These are phyloP conservation scores for Chrysemys picta DNA, from an alignment of 2,113 vertebrate genomes.

Conservation along the genomic window DNA sequence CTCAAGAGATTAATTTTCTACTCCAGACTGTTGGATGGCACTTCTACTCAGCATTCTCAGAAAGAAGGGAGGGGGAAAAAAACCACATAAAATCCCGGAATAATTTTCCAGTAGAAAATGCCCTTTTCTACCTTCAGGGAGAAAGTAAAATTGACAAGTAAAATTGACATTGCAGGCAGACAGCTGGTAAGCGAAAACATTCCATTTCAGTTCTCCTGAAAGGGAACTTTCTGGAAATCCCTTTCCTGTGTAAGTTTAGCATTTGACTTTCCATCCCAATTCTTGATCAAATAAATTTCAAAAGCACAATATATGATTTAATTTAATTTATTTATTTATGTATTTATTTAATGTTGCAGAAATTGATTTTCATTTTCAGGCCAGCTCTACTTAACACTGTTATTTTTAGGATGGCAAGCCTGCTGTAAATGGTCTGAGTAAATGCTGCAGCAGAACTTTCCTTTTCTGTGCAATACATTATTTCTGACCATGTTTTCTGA, in stretches of 20 bases:
- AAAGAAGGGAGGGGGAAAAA: background rate
- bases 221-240: background rate
- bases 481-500: background rate
- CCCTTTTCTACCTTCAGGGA: background rate
- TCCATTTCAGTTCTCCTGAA: background rate
- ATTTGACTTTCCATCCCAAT: background rate
- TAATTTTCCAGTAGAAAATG: background rate
- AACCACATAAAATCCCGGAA: background rate
- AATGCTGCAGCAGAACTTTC: background rate
- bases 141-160: background rate
- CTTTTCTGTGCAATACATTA: background rate
- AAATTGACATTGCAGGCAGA: background rate
- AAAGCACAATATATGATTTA: background rate
- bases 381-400: background rate
- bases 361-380: background rate
- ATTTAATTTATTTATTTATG: too few relatives aligned
- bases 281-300: background rate
- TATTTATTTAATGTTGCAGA: background rate
- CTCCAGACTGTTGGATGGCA: background rate
- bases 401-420: background rate
- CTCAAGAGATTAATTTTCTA: background rate
- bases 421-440: background rate
- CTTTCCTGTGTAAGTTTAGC: background rate
- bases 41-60: background rate
- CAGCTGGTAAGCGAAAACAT: background rate